A percentile compares a stretch with the other conserved stretches of the same genome.
Evolutionary conservation across 2,797 vertebrate species (phyloP).

Genomic region (Microctenopoma steveboyesi): DNA sequence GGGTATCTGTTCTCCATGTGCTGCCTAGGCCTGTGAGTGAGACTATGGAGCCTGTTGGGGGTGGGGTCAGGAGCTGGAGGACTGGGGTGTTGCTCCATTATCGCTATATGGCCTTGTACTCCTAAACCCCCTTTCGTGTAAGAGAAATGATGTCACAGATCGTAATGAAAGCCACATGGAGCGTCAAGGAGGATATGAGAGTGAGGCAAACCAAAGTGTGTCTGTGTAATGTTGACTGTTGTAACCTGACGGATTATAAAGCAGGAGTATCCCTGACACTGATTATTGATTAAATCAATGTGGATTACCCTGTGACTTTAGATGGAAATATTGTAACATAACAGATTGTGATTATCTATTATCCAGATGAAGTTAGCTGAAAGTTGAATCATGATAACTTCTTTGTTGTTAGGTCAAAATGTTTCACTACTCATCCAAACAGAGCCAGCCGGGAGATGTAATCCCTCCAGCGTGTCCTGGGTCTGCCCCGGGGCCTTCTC

Average conservation of each 20-base stretch:
- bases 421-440: no score
- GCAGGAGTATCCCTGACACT: constrained; percentile 5
- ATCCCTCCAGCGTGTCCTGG: no score
- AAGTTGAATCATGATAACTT: no score
- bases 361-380: no score
- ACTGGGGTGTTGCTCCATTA: constrained; percentile 54
- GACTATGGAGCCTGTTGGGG: constrained; percentile 26
- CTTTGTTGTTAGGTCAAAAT: no score
- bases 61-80: constrained; percentile 30
- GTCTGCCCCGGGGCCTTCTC: no score
- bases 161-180: constrained; percentile 76
- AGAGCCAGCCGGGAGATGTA: no score
- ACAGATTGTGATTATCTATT: background rate
- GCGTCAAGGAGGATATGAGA: constrained; percentile 20
- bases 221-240: constrained; percentile 12
- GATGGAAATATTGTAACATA: background rate
- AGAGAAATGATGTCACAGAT: constrained; percentile 60
- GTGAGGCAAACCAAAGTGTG: constrained; percentile 3
- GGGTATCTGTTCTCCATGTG: constrained; percentile 32
- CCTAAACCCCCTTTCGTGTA: constrained; percentile 29
- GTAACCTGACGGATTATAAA: constrained; percentile 19
- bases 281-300: constrained; percentile 7
- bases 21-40: constrained; percentile 2
- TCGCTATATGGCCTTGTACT: constrained; percentile 42
- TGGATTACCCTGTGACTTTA: background rate